phyloP scores from a whole-genome alignment of 2,888 invertebrate species.

The Mamestra brassicae region DNA sequence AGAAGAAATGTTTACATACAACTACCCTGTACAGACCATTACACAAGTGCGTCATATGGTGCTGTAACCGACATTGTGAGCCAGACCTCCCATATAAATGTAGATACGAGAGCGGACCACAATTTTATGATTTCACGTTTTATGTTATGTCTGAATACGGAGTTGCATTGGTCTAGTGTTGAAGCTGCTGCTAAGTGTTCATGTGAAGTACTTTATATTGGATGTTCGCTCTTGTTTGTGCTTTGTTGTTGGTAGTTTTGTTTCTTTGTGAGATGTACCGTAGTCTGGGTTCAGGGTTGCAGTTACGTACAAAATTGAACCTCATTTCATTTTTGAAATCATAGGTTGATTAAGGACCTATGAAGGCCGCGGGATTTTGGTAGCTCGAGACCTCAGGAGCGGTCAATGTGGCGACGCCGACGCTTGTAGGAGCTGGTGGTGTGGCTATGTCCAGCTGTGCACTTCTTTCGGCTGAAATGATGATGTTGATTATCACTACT shows the following conservation, averaged over 20 bases:
- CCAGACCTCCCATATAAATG: conserved; percentile 60
- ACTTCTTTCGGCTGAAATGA: too few relatives aligned
- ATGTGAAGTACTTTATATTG: neutral
- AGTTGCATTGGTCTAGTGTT: conserved; percentile 44
- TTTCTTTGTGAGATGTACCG: neutral
- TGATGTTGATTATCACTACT: too few relatives aligned
- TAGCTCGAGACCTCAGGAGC: too few relatives aligned
- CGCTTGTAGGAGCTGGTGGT: too few relatives aligned
- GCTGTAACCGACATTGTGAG: conserved; percentile 60
- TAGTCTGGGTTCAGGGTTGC: neutral
- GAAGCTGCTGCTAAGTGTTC: conserved; percentile 15
- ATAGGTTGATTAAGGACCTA: too few relatives aligned
- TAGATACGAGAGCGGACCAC: conserved; percentile 51
- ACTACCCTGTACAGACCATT: conserved; percentile 68
- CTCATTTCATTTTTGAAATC: too few relatives aligned
- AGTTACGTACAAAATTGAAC: neutral
- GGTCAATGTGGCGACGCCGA: too few relatives aligned
- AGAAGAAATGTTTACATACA: conserved; percentile 84
- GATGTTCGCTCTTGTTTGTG: neutral
- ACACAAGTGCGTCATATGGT: conserved; percentile 68
- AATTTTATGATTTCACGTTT: conserved; percentile 63
- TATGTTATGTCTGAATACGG: conserved; percentile 54
- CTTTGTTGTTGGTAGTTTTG: neutral
- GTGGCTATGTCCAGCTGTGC: too few relatives aligned
- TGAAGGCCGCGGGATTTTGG: too few relatives aligned